Evolutionary conservation across 2,113 vertebrate genomes (phyloP).

Genomic region (Callorhinus ursinus): DNA sequence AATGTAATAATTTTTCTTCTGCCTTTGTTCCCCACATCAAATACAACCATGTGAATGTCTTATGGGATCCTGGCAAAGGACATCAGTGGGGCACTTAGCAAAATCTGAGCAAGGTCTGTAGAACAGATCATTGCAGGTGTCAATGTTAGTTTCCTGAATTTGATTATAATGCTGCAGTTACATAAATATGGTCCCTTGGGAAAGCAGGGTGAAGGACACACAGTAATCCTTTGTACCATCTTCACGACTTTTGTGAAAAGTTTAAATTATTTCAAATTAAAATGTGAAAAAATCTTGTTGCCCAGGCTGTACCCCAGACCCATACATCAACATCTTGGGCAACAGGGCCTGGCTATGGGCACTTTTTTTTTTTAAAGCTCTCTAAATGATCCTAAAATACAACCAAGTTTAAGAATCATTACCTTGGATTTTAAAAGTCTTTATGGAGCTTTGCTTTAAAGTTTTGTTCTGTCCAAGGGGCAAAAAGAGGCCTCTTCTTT

Average conservation of each 20-base stretch:
- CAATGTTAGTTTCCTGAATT: background rate
- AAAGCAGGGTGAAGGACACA: background rate
- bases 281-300: background rate
- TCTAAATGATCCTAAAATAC: background rate
- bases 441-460: background rate
- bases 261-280: constrained; percentile 57
- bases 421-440: background rate
- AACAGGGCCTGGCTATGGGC: rapidly evolving
- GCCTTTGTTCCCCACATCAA: background rate
- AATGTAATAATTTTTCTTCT: background rate
- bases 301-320: background rate
- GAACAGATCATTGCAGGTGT: background rate
- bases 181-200: background rate
- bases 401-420: background rate
- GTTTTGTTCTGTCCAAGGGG: background rate
- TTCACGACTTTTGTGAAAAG: background rate
- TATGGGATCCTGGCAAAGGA: background rate
- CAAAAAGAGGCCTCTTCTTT: background rate
- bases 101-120: background rate
- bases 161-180: background rate
- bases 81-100: rapidly evolving
- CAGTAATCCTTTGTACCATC: background rate
- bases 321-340: background rate
- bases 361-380: background rate
- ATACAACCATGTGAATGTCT: background rate